Evolutionary conservation across 1,140 invertebrate genomes (phyloP), one percentile per base, ranked within the genome.

Genomic region (Neomicropteryx cornuta): DNA sequence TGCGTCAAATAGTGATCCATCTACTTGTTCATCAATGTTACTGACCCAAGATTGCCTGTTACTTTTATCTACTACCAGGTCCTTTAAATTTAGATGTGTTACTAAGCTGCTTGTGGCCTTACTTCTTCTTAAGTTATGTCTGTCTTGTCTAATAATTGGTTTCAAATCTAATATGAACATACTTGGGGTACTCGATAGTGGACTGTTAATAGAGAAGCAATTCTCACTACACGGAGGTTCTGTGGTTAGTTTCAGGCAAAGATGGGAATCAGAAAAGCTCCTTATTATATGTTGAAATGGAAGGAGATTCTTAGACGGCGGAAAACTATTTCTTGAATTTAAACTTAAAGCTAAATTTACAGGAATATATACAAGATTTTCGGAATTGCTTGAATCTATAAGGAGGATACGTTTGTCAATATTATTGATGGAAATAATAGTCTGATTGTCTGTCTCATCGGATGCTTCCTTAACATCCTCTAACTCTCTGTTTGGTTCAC

Each of bases 381-480:
- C 79, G 6, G 77, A 72, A 46, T 81, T 77, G 27, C 60, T 60
- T 33, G 71, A 70, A 49, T 69, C 75, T 52, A 35, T 56, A 40
- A 62, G 62, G 43, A 58, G 62, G 48, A 62, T 63, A 39, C 68
- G 61, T 40, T 62, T 71, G 50, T 59, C 66, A 38, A 62, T 61
- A 42, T 54, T 71, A 21, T 53, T 66, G 33, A 72, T 72, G 18
- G 65, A 71, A 18, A 66, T 56, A 19, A 67, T 63, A 8, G 64
- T 65, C 52, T 67, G 64, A 42, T 70, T 63, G 43, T 79, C 77
- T 8, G 76, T 77, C 56, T 79, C 76, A 46, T 81, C 78, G 10
- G 72, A 79, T 4, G 75, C 79, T 52, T 82, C 79, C 56, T 81
- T 81, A 4, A 82, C 64, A 52, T 81, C 79, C 36, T 81, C 79